Conservation (phyloP, 2,888 invertebrate genomes). For the Protodeltote pygarga region DNA sequence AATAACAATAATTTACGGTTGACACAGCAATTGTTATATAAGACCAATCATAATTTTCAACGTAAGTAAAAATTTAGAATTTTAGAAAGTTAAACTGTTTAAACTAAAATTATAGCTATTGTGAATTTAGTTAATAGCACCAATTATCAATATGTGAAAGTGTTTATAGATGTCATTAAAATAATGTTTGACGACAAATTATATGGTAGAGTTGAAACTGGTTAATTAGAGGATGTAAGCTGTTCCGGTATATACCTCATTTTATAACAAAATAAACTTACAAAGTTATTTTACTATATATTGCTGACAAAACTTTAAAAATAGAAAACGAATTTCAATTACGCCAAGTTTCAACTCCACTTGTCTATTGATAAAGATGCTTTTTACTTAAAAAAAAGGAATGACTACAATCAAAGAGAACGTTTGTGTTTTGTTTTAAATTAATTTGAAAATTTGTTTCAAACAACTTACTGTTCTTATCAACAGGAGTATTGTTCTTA, state of each 20-base stretch:
- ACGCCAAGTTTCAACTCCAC: no score
- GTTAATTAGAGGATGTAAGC: neutral
- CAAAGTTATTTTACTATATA: no score
- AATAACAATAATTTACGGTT: neutral
- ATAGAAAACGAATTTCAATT: no score
- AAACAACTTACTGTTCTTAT: conserved; percentile 88
- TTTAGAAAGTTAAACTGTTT: conserved; percentile 47
- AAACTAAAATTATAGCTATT: conserved; percentile 38
- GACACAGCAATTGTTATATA: conserved; percentile 20
- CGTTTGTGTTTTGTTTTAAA: no score
- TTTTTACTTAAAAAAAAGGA: no score
- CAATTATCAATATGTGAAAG: conserved; percentile 47
- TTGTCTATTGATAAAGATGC: no score
- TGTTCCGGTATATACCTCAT: conserved; percentile 1
- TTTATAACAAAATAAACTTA: neutral
- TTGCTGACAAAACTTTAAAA: no score
- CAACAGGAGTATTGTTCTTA: conserved; percentile 82
- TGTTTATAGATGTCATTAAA: conserved; percentile 24
- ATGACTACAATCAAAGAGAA: no score
- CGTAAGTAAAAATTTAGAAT: conserved; percentile 14
- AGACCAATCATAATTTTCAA: conserved; percentile 22
- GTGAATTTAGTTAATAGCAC: conserved; percentile 25
- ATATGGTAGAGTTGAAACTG: neutral
- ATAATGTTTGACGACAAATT: conserved; percentile 16
- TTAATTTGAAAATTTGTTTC: neutral